These are phyloP conservation scores for Vicugna pacos DNA, from an alignment of 2,113 vertebrate genomes.

Conservation along the genomic window DNA sequence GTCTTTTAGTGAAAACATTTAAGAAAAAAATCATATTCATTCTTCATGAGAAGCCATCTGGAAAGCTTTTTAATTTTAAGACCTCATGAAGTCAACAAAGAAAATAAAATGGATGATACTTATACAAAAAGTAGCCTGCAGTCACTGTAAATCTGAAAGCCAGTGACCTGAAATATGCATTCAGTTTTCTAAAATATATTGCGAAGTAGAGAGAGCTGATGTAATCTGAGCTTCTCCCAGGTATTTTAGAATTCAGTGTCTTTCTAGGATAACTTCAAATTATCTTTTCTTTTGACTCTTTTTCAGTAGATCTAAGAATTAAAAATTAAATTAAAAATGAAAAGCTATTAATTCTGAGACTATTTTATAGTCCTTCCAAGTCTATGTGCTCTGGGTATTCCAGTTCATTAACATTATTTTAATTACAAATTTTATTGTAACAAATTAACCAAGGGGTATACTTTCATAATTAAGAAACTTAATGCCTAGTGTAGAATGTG, in stretches of 20 bases:
- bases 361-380: not conserved
- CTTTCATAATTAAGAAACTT: conserved; percentile 50
- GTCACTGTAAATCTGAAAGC: conserved; percentile 62
- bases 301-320: conserved; percentile 26
- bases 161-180: conserved; percentile 62
- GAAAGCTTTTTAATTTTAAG: conserved; percentile 68
- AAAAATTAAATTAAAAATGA: conserved; percentile 54
- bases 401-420: conserved; percentile 35
- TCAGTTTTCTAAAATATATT: conserved; percentile 60
- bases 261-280: conserved; percentile 70
- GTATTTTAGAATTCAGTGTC: conserved; percentile 68
- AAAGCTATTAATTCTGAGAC: not conserved
- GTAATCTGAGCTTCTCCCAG: conserved; percentile 66
- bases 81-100: conserved; percentile 56
- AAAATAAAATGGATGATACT: conserved; percentile 56
- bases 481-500: not conserved
- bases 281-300: conserved; percentile 73
- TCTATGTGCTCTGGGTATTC: not conserved
- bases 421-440: conserved; percentile 45
- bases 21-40: conserved; percentile 20
- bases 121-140: conserved; percentile 48
- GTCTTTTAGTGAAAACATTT: conserved; percentile 19
- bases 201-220: not conserved
- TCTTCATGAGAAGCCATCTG: conserved; percentile 58
- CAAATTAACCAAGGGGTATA: conserved; percentile 16